phyloP scores from a whole-genome alignment of 2,797 vertebrate species.

The Molossus alvarezi region DNA sequence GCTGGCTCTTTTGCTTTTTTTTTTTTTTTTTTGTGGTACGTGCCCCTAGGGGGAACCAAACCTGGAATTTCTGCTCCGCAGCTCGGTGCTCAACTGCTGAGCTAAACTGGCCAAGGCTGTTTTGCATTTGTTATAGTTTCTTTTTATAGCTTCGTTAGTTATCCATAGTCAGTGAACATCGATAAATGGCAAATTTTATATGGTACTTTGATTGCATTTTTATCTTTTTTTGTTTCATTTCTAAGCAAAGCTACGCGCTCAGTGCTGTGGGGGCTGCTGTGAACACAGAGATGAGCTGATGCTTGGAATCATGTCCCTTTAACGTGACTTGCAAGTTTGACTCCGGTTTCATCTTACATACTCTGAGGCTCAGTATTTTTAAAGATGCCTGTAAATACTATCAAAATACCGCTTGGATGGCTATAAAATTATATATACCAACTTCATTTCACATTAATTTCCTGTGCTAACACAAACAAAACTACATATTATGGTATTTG shows the following conservation, averaged over 20 bases:
- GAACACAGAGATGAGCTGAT: conserved; percentile 56
- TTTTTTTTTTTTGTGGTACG: too few species aligned
- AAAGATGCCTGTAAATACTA: neutral
- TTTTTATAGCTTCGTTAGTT: conserved; percentile 37
- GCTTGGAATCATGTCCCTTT: conserved; percentile 66
- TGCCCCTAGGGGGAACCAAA: too few species aligned
- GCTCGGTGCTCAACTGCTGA: too few species aligned
- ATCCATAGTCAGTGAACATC: conserved; percentile 65
- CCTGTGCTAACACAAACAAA: neutral
- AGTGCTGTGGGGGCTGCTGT: conserved; percentile 17
- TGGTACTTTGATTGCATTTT: conserved; percentile 70
- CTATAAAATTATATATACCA: too few species aligned
- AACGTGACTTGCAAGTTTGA: neutral
- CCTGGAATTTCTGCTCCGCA: too few species aligned
- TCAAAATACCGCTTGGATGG: neutral
- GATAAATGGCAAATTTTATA: conserved; percentile 59
- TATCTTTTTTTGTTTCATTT: conserved; percentile 38
- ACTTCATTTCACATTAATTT: neutral
- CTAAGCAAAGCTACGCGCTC: conserved; percentile 74
- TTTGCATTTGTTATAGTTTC: conserved; percentile 6
- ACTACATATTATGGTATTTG: neutral
- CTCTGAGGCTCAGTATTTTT: neutral
- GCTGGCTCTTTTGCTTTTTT: conserved; percentile 22
- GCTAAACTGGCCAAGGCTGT: neutral
- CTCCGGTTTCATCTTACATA: conserved; percentile 27